These are phyloP conservation scores for Nudaria mundana DNA, from an alignment of 2,888 invertebrate species.

Conservation along the genomic window DNA sequence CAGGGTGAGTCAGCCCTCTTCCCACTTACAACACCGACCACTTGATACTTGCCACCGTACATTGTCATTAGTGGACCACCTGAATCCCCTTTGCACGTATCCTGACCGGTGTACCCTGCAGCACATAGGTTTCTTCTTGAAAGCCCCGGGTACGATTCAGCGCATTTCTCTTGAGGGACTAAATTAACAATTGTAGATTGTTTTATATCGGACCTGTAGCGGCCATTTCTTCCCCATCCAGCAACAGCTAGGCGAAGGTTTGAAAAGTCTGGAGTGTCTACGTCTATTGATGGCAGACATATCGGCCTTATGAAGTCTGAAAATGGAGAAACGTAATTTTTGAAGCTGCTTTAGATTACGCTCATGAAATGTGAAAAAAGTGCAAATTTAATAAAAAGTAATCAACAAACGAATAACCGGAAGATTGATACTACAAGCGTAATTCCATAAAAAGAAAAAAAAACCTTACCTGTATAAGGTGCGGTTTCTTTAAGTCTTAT, in stretches of 20 bases:
- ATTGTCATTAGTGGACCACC: conserved; percentile 71
- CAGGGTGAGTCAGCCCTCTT: conserved; percentile 66
- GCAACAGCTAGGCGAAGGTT: conserved; percentile 61
- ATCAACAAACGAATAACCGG: background rate
- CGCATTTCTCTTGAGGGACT: conserved; percentile 57
- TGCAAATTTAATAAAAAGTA: background rate
- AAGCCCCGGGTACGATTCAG: conserved; percentile 49
- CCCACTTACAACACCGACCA: conserved; percentile 70
- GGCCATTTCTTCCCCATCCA: conserved; percentile 70
- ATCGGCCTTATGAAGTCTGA: conserved; percentile 68
- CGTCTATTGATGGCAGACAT: conserved; percentile 61
- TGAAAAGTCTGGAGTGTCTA: conserved; percentile 54
- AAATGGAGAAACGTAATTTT: conserved; percentile 19
- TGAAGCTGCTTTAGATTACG: too few species aligned
- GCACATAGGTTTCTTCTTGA: conserved; percentile 63
- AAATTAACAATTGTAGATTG: conserved; percentile 65
- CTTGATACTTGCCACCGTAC: conserved; percentile 58
- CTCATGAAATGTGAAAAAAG: too few species aligned
- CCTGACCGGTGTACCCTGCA: conserved; percentile 62
- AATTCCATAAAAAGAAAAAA: too few species aligned
- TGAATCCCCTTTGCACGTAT: conserved; percentile 73
- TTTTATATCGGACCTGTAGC: conserved; percentile 54
- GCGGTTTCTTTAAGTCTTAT: conserved; percentile 50
- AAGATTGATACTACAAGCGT: background rate
- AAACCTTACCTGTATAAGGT: conserved; percentile 59